Evolutionary conservation across 2,888 invertebrate species (phyloP), one percentile per base, ranked within the genome.

Genomic region (Drosophila silvestris): DNA sequence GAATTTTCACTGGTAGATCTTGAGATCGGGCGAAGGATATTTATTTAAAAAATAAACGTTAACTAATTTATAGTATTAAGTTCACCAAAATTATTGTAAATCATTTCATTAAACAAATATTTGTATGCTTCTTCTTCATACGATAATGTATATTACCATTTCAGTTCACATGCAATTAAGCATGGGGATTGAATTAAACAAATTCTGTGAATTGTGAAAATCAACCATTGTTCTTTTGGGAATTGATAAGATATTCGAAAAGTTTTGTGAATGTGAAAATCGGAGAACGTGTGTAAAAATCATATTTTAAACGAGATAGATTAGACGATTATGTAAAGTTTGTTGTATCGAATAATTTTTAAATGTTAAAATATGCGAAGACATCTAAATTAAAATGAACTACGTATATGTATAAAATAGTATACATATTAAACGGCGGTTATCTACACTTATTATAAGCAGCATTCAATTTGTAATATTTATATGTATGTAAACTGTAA

Each of bases 401-500:
- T 19, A 30, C n/a, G 19, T 30, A 28, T 56, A 56, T 28, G 26
- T 41, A 22, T 58, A 58, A 30, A n/a, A 32, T 58, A 58, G n/a
- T 22, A 35, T 56, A 57, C 28, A 64, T 47, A 56, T 47, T 57
- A 47, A 57, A 35, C n/a, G 47, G 57, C 47, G 35, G 32, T 35
- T 44, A 54, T 44, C 14, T 32, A 54, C 44, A 56, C 64, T 44
- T 44, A 50, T 39, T 32, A 33, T 63, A 54, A 64, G 37, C 35
- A 44, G 62, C 63, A 64, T 56, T 64, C 35, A 50, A 51, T 65
- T 65, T 65, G 39, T n/a, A 50, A 57, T 30, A 58, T 44, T 32
- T 51, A 51, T 39, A 30, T 56, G 35, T 47, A 64, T 47, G 47
- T 58, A 58, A 65, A 51, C 58, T 57, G 39, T 39, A 58, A 58